Evolutionary conservation across 2,797 vertebrate genomes (phyloP).

Genomic region (Gallinago solitaria): DNA sequence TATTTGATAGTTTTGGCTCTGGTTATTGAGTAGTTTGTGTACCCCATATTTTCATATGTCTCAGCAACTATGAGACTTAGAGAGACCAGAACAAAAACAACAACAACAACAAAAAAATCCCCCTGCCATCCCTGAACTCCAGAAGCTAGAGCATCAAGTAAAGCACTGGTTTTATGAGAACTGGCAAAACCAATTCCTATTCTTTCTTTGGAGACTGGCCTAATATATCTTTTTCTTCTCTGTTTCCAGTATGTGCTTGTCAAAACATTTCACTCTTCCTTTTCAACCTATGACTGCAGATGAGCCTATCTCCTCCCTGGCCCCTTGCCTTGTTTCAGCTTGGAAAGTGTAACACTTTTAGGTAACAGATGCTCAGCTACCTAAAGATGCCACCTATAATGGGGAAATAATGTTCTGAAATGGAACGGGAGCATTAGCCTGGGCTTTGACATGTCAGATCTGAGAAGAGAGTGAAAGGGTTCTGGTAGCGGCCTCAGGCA

Average conservation of each 20-base stretch:
- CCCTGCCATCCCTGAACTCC: not conserved
- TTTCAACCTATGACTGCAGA: not conserved
- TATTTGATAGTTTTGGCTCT: not conserved
- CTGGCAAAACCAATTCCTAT: not conserved
- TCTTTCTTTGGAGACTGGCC: not conserved
- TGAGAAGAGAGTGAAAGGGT: not conserved
- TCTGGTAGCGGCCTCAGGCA: not conserved
- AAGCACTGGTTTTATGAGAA: not conserved
- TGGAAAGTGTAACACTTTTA: not conserved
- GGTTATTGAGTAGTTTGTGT: not conserved
- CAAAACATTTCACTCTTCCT: not conserved
- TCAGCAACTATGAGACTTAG: not conserved
- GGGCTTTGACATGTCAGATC: not conserved
- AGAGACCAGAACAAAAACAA: not conserved
- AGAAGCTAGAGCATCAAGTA: not conserved
- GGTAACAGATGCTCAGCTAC: not conserved
- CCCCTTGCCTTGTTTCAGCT: not conserved
- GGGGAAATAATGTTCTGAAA: conserved; percentile 16
- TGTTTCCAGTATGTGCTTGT: not conserved
- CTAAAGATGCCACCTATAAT: not conserved
- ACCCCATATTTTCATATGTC: not conserved
- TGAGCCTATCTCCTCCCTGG: not conserved
- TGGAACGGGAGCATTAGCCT: not conserved
- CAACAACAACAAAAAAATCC: too few species aligned
- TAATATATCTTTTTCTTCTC: not conserved